Conservation (phyloP, 1,140 invertebrate species). For the Drosophila truncata region DNA sequence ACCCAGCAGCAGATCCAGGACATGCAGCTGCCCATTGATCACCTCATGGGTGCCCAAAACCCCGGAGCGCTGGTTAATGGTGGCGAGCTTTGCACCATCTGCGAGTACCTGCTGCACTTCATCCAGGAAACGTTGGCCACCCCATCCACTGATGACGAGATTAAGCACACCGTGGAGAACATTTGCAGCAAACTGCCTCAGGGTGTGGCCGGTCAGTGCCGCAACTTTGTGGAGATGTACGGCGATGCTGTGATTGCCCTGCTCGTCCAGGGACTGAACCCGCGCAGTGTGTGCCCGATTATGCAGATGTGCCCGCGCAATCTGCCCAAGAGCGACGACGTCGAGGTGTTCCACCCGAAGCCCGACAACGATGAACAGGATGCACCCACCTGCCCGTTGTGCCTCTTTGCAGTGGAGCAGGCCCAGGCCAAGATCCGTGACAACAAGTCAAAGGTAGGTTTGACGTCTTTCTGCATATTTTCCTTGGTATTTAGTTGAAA, state of each 20-base stretch:
- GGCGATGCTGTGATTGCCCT: constrained; percentile 91
- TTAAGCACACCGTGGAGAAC: constrained; percentile 88
- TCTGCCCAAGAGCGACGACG: constrained; percentile 84
- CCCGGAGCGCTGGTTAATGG: constrained; percentile 85
- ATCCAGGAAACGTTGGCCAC: constrained; percentile 90
- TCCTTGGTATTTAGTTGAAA: background rate
- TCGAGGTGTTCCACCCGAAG: constrained; percentile 86
- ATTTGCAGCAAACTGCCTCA: constrained; percentile 90
- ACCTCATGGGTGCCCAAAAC: constrained; percentile 86
- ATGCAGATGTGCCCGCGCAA: constrained; percentile 86
- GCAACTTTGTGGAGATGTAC: constrained; percentile 91
- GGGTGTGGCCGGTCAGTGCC: constrained; percentile 89
- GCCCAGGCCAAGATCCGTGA: constrained; percentile 77
- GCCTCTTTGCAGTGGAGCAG: constrained; percentile 91
- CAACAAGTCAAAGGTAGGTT: constrained; percentile 71
- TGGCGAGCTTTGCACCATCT: constrained; percentile 90
- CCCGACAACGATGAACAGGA: constrained; percentile 68
- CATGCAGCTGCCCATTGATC: constrained; percentile 89
- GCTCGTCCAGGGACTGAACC: constrained; percentile 93
- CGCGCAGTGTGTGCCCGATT: constrained; percentile 87
- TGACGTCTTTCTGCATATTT: background rate
- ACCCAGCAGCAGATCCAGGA: constrained; percentile 67
- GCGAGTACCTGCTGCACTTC: constrained; percentile 93
- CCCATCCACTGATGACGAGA: constrained; percentile 89
- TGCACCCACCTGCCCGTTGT: constrained; percentile 91